These are phyloP conservation scores for Stichodactyla helianthus DNA, from an alignment of 64 coral and sea anemone species.

Conservation along the genomic window DNA sequence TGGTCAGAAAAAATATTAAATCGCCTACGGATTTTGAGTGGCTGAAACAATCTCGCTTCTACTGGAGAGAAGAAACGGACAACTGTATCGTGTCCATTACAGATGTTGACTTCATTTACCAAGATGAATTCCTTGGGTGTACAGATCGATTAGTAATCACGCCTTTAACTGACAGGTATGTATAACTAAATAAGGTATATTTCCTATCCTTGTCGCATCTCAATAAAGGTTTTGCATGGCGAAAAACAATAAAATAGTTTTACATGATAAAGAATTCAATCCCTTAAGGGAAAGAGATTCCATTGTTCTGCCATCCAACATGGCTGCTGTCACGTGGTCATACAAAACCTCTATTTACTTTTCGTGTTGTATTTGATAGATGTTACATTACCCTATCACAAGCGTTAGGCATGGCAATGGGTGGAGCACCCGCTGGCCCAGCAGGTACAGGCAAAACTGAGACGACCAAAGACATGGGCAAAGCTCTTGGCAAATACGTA, in stretches of 20 bases:
- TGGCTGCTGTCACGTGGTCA: neutral
- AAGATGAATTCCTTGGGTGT: conserved; percentile 96
- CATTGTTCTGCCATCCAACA: too few species aligned
- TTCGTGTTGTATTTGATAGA: conserved; percentile 14
- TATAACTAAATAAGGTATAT: neutral
- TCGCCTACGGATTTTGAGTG: conserved; percentile 94
- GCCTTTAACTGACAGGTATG: conserved; percentile 83
- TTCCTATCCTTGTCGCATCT: neutral
- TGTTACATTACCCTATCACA: conserved; percentile 98
- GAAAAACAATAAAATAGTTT: too few species aligned
- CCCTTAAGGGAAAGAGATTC: too few species aligned
- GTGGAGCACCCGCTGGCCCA: conserved; percentile 94
- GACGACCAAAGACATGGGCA: conserved; percentile 98
- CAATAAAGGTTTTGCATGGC: too few species aligned
- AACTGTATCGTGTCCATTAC: conserved; percentile 95
- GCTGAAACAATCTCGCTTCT: conserved; percentile 98
- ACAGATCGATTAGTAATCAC: conserved; percentile 98
- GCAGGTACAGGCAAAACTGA: conserved; percentile 98
- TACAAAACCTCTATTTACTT: neutral
- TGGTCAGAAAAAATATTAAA: conserved; percentile 91
- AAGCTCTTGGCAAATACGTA: conserved; percentile 94
- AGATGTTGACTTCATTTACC: conserved; percentile 95
- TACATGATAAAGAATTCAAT: too few species aligned
- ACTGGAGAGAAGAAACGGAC: conserved; percentile 93
- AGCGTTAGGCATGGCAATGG: conserved; percentile 98